Evolutionary conservation across 1,140 invertebrate genomes (phyloP).

Genomic region (Xylocopa sonorina): DNA sequence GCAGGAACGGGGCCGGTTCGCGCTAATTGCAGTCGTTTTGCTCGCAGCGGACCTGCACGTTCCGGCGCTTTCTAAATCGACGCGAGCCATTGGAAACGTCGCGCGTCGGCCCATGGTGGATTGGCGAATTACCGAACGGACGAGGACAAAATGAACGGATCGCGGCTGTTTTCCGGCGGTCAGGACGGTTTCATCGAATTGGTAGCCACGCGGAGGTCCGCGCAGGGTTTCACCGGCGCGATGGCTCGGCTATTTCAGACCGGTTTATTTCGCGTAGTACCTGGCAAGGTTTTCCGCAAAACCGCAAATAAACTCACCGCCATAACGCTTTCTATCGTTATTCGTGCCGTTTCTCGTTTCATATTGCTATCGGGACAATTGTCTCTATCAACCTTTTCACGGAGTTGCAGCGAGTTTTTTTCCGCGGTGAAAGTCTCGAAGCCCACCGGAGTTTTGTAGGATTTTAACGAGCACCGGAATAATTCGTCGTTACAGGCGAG

Average conservation of each 20-base stretch:
- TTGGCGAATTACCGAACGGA: constrained; percentile 41
- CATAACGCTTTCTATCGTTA: constrained; percentile 34
- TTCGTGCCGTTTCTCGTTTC: not conserved
- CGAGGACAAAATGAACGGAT: not conserved
- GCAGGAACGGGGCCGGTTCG: constrained; percentile 42
- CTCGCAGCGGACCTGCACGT: constrained; percentile 6
- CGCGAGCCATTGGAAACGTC: constrained; percentile 16
- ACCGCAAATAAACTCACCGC: constrained; percentile 15
- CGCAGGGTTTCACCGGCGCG: not conserved
- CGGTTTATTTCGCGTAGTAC: not conserved
- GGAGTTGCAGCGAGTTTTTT: constrained; percentile 29
- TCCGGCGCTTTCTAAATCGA: constrained; percentile 43
- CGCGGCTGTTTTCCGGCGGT: not conserved
- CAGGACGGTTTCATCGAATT: not conserved
- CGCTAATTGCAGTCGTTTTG: constrained; percentile 60
- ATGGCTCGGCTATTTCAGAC: not conserved
- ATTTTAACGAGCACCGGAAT: constrained; percentile 1
- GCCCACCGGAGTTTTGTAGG: not conserved
- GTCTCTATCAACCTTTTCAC: constrained; percentile 48
- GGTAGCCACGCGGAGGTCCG: not conserved
- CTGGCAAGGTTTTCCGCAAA: constrained; percentile 38
- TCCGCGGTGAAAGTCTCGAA: constrained; percentile 54
- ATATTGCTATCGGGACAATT: constrained; percentile 28
- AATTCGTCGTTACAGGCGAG: not conserved
- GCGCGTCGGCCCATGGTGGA: constrained; percentile 19